phyloP scores from a whole-genome alignment of 2,888 invertebrate genomes.

The Phyllotreta cruciferae region DNA sequence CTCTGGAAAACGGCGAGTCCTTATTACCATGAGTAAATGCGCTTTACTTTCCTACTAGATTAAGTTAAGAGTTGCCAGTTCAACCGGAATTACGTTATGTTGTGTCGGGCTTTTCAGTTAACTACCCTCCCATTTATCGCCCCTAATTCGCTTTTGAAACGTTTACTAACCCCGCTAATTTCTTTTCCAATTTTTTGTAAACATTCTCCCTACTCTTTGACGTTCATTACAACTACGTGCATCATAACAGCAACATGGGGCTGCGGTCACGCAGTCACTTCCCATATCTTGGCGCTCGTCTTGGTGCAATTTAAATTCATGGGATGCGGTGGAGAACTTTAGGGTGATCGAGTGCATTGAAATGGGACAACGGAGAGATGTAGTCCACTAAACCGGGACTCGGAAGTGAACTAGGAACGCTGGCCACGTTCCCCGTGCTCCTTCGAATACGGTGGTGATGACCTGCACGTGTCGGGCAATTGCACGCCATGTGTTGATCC shows the following conservation, averaged over 20 bases:
- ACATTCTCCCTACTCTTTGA: too few species aligned
- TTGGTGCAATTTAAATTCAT: constrained; percentile 25
- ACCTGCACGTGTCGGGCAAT: neutral
- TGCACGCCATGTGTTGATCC: too few species aligned
- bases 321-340: constrained; percentile 16
- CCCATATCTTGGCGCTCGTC: constrained; percentile 1
- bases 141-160: too few species aligned
- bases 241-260: neutral
- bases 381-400: constrained; percentile 5
- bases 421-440: constrained; percentile 6
- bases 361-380: constrained; percentile 8
- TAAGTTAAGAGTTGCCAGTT: constrained; percentile 17
- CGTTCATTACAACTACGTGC: neutral
- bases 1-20: constrained; percentile 18
- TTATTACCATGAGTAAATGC: constrained; percentile 20
- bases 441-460: constrained; percentile 7
- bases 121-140: too few species aligned
- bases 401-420: neutral
- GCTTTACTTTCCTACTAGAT: constrained; percentile 13
- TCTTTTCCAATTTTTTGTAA: too few species aligned
- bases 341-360: constrained; percentile 24
- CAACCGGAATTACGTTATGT: constrained; percentile 8
- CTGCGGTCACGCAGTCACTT: constrained; percentile 20
- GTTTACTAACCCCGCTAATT: neutral
- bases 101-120: neutral